Base-by-base conservation (phyloP, 1,140 invertebrate genomes). In the Tenebrio molitor region DNA sequence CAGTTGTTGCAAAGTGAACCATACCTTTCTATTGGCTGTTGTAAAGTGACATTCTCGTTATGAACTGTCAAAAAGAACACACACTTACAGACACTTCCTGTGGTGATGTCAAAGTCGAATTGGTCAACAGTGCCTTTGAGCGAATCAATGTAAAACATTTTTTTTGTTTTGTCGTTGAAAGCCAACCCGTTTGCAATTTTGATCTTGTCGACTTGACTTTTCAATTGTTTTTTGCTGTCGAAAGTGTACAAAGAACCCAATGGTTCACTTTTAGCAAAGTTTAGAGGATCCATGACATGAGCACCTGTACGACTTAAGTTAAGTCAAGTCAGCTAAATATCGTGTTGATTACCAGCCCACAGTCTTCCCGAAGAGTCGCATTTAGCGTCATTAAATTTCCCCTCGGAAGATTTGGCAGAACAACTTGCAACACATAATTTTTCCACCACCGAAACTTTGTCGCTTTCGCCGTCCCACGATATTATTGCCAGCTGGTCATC, bases 381-480 rank as follows among this genome's bases (percentile, higher is more conserved):
- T 84, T 96, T 97, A 10, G 89, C 94, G 81, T 96, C 94, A 78
- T 96, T 96, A 72, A 93, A 89, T 74, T 92, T 85, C 75, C 90
- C 93, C 21, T 63, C 42, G 2, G 33, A 10, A 12, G 36, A 3
- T 39, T 39, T 2, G 12, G 36, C 2, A 8, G 36, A 12, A 39
- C 2, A 39, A 94, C 85, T 16, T 6, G 78, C 73, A 67, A 74
- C 73, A 17, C 53, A 16, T 1, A 79, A 12, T 66, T 66, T 72
- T 71, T 79, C 69, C 2, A 77, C 58, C 63, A 77, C 77, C 6
- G 68, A 67, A 23, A 69, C 39, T 71, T 73, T 78, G 29, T 68
- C 65, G 39, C 73, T 76, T 6, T 71, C 64, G 7, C 89, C 89
- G 74, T 89, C 84, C 92, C 93, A 95, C 44, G 84, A 83, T 0